Evolutionary conservation across 2,888 invertebrate genomes (phyloP).

Genomic region (Lepidocyrtinus sp.): DNA sequence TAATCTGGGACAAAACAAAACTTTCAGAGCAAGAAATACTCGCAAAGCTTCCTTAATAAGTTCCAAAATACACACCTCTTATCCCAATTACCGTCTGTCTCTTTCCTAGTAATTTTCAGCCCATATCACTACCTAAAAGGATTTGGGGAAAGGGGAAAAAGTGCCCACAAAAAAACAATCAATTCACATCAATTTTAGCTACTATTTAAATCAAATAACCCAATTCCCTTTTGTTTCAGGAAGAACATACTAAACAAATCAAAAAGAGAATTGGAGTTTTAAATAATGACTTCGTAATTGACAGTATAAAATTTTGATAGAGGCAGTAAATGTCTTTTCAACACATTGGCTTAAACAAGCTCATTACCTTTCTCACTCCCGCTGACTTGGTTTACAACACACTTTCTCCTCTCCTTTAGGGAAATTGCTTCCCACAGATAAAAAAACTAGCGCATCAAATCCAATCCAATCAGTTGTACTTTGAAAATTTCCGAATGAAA

Average conservation of each 20-base stretch:
- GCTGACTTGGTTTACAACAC: conserved; percentile 36
- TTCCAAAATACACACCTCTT: too few species aligned
- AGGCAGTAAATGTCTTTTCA: conserved; percentile 39
- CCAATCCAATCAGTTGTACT: conserved; percentile 21
- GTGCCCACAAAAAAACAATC: background rate
- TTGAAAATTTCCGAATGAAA: background rate
- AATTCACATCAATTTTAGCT: background rate
- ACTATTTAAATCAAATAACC: background rate
- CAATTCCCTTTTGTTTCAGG: too few species aligned
- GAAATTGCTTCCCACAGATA: too few species aligned
- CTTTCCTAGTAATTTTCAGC: background rate
- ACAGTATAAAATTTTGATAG: background rate
- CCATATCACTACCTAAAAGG: background rate
- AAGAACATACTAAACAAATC: background rate
- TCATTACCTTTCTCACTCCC: conserved; percentile 41
- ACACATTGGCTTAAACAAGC: conserved; percentile 27
- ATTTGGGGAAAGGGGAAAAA: background rate
- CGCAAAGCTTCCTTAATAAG: too few species aligned
- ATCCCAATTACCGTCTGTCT: background rate
- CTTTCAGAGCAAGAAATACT: too few species aligned
- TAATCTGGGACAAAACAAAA: too few species aligned
- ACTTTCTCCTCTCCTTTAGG: background rate
- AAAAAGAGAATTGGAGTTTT: background rate
- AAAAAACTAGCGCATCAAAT: background rate
- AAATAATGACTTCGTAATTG: conserved; percentile 11